These are phyloP conservation scores for Conus ventricosus DNA, from an alignment of 1,140 invertebrate genomes.

Conservation along the genomic window DNA sequence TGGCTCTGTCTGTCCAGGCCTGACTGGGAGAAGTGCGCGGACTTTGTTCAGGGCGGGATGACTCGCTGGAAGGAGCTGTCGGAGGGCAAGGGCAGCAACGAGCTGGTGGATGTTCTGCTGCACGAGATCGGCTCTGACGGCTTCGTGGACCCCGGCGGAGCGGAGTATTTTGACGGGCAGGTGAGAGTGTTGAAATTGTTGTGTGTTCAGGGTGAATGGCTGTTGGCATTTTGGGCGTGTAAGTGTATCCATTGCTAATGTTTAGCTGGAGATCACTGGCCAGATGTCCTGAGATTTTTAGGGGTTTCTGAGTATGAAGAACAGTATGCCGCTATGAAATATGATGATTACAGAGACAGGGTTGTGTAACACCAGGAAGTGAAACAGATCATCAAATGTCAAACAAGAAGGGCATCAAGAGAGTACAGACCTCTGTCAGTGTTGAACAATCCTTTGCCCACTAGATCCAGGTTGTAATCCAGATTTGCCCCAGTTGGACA, in stretches of 20 bases:
- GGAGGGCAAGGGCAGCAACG: conserved; percentile 69
- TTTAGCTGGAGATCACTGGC: no score
- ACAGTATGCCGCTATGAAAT: no score
- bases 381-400: no score
- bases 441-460: no score
- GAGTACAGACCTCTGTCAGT: no score
- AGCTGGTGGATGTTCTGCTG: conserved; percentile 70
- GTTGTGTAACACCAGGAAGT: no score
- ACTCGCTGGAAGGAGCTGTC: conserved; percentile 70
- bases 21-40: conserved; percentile 72
- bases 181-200: conserved; percentile 42
- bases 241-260: background rate
- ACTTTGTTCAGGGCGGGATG: conserved; percentile 68
- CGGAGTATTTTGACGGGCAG: conserved; percentile 72
- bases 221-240: background rate
- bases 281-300: no score
- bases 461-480: no score
- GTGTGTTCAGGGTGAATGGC: background rate
- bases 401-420: no score
- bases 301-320: no score
- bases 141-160: conserved; percentile 59
- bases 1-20: conserved; percentile 56
- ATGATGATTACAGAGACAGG: no score
- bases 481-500: no score
- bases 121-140: conserved; percentile 68